phyloP scores from a whole-genome alignment of 2,797 vertebrate species.

The Oceanodroma leucorhoa region DNA sequence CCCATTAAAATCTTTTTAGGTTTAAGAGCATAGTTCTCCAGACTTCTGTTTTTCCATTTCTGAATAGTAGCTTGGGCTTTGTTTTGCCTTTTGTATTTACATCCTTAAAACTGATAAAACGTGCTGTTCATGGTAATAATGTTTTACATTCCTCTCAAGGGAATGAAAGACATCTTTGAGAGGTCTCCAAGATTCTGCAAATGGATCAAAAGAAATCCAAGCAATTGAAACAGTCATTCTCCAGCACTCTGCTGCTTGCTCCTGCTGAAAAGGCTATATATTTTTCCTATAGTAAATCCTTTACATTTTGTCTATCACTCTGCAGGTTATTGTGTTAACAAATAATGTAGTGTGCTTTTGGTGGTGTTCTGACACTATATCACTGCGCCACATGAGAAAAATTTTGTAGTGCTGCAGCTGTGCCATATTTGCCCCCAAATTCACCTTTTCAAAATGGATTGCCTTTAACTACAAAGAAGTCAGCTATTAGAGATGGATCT shows the following conservation, averaged over 20 bases:
- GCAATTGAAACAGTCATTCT: neutral
- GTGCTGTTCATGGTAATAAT: neutral
- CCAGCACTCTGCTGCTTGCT: neutral
- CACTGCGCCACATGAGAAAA: neutral
- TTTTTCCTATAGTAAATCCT: neutral
- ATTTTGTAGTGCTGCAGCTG: neutral
- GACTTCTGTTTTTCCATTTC: neutral
- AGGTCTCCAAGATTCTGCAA: neutral
- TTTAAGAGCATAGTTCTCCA: neutral
- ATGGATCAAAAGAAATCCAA: neutral
- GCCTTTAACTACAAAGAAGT: neutral
- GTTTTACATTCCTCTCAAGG: neutral
- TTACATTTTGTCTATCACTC: neutral
- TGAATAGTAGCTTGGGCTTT: neutral
- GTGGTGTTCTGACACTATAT: neutral
- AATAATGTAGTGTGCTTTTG: neutral
- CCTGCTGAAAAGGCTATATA: neutral
- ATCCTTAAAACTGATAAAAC: neutral
- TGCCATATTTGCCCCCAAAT: neutral
- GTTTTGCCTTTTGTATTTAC: neutral
- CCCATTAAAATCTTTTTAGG: neutral
- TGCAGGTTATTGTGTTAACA: conserved; percentile 4
- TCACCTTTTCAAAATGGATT: neutral
- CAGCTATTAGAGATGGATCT: neutral
- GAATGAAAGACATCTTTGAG: neutral